Base-by-base conservation (phyloP, 2,797 vertebrate genomes). In the Channa striata region DNA sequence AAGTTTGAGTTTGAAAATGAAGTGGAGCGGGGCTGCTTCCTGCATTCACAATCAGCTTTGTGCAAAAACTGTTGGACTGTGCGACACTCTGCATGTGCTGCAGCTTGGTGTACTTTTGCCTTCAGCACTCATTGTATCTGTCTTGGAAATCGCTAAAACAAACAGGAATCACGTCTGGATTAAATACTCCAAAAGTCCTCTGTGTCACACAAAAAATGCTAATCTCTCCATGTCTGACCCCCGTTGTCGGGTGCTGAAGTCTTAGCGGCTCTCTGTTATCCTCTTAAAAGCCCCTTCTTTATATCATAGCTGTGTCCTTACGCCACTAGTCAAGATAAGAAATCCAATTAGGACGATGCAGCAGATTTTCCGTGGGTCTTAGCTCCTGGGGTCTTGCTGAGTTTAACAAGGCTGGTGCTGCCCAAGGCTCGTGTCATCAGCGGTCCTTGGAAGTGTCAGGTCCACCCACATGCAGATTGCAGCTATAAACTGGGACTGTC, bases 271-370 rank as follows among this genome's bases (percentile, higher is more conserved):
- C 56, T 59, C 50, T 68, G 65, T 86, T 74, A 81, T 87, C 83
- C 85, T 74, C 78, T 81, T 84, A 76, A 82, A 83, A 37, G 39
- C 53, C 62, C 67, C 71, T 12, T 77, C 59, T 63, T 73, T 34
- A 39, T 76, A 77, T 77, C 81, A 48, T 56, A 19, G 59, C 64
- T 11, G 40, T 74, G 76, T 81, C 76, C 77, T 73, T 30, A 39
- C 23, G 17, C 72, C 67, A 72, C 57, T 3, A 13, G 56, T 68
- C 57, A 11, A 68, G 74, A 84, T 70, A 71, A 61, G 74, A 82
- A 81, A 87, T 89, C 83, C 78, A 89, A 86, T 89, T 82, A 81
- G 67, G 60, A 81, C 0, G 21, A 59, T 43, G 73, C 72, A 68
- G 72, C 77, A 87, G 77, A 82, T 85, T 86, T 75, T 73, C 66